phyloP scores from a whole-genome alignment of 2,797 vertebrate genomes.

The Semaprochilodus insignis region DNA sequence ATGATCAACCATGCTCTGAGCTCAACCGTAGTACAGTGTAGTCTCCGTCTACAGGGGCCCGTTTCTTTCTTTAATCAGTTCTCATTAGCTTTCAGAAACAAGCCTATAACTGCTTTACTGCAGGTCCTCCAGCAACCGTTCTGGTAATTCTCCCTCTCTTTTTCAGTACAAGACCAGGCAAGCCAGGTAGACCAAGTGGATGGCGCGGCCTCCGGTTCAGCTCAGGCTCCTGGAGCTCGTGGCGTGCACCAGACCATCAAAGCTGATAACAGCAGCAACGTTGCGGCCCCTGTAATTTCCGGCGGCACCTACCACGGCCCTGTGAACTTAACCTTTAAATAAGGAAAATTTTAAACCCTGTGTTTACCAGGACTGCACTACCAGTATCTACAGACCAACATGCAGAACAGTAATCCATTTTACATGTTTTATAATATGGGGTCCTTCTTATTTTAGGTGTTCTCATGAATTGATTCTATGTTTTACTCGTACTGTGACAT shows the following conservation, averaged over 20 bases:
- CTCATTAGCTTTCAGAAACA: too few relatives aligned
- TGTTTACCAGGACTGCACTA: background rate
- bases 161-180: background rate
- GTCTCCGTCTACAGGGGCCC: too few relatives aligned
- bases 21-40: too few relatives aligned
- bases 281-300: slow-evolving; percentile 1
- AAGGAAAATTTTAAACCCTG: background rate
- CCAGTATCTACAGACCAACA: background rate
- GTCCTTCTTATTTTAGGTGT: too few relatives aligned
- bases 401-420: background rate
- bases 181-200: too few relatives aligned
- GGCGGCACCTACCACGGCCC: background rate
- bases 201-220: background rate
- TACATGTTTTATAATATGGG: too few relatives aligned
- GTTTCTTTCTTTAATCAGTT: too few relatives aligned
- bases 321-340: slow-evolving; percentile 4
- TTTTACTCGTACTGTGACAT: too few relatives aligned
- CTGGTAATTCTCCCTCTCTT: background rate
- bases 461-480: too few relatives aligned
- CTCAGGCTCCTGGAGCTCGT: background rate
- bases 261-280: background rate
- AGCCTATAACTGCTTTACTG: too few relatives aligned
- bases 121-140: too few relatives aligned
- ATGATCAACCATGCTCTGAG: too few relatives aligned
- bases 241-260: background rate